phyloP scores from a whole-genome alignment of 2,888 invertebrate genomes.

The Cantharis flavilabris region DNA sequence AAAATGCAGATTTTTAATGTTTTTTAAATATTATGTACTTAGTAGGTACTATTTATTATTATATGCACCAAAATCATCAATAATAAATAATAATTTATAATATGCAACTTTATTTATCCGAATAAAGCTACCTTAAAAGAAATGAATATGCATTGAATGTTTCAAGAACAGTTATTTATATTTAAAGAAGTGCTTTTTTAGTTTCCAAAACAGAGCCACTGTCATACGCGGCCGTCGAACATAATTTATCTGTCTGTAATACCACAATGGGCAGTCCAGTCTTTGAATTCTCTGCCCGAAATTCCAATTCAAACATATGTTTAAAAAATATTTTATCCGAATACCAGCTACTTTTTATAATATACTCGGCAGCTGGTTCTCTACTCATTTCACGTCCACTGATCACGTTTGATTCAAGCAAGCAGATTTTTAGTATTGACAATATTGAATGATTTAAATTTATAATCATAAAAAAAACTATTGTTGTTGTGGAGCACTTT shows the following conservation, averaged over 20 bases:
- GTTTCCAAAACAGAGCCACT: slow-evolving; percentile 45
- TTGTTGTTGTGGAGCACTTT: neutral
- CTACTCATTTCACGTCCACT: slow-evolving; percentile 30
- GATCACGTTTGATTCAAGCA: slow-evolving; percentile 25
- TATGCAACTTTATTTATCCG: slow-evolving; percentile 30
- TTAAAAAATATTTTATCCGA: slow-evolving; percentile 57
- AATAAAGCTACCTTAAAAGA: slow-evolving; percentile 26
- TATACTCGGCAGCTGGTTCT: slow-evolving; percentile 45
- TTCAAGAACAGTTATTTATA: slow-evolving; percentile 51
- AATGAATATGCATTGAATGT: slow-evolving; percentile 40
- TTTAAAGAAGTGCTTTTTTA: slow-evolving; percentile 40
- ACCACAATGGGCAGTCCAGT: slow-evolving; percentile 54
- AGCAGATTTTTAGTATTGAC: slow-evolving; percentile 3
- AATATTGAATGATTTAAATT: slow-evolving; percentile 1
- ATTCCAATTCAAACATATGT: slow-evolving; percentile 56
- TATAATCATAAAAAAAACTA: neutral
- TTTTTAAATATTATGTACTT: too few species aligned
- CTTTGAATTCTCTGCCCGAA: slow-evolving; percentile 53
- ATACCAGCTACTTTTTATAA: slow-evolving; percentile 50
- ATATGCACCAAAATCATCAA: neutral
- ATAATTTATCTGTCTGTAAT: slow-evolving; percentile 57
- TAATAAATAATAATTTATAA: neutral
- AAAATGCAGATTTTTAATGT: too few species aligned
- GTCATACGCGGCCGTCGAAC: slow-evolving; percentile 56
- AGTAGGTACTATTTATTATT: too few species aligned